phyloP scores from a whole-genome alignment of 2,797 vertebrate species.

The Coluber constrictor region DNA sequence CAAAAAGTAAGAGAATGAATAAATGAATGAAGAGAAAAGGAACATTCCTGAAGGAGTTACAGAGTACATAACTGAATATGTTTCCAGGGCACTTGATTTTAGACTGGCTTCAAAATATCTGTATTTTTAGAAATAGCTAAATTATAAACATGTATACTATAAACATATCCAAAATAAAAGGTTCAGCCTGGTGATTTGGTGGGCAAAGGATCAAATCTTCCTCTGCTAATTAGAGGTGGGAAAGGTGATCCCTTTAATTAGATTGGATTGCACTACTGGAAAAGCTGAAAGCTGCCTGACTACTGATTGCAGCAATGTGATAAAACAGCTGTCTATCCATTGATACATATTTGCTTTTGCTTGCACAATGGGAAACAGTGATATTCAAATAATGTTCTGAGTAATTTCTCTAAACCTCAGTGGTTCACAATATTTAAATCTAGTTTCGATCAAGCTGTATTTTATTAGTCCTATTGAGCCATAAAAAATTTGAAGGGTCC shows the following conservation, averaged over 20 bases:
- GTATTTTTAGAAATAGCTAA: neutral
- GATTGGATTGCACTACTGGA: neutral
- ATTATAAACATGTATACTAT: neutral
- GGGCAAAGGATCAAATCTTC: neutral
- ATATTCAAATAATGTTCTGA: neutral
- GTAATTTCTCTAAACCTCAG: neutral
- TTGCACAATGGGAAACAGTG: neutral
- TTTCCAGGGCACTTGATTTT: neutral
- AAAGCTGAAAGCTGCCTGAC: neutral
- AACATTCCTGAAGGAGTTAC: neutral
- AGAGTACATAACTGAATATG: neutral
- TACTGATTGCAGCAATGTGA: neutral
- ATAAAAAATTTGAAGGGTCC: neutral
- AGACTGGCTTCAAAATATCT: neutral
- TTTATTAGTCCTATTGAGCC: neutral
- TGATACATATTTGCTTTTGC: neutral
- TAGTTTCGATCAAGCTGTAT: neutral
- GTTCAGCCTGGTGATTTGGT: neutral
- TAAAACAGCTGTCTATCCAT: neutral
- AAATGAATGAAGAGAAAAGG: neutral
- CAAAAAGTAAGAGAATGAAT: neutral
- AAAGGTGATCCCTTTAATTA: neutral
- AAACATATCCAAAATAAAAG: neutral
- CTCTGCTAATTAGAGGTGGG: neutral
- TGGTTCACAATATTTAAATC: neutral